These are phyloP conservation scores for Euclidia mi DNA, from an alignment of 2,888 invertebrate genomes.

Conservation along the genomic window DNA sequence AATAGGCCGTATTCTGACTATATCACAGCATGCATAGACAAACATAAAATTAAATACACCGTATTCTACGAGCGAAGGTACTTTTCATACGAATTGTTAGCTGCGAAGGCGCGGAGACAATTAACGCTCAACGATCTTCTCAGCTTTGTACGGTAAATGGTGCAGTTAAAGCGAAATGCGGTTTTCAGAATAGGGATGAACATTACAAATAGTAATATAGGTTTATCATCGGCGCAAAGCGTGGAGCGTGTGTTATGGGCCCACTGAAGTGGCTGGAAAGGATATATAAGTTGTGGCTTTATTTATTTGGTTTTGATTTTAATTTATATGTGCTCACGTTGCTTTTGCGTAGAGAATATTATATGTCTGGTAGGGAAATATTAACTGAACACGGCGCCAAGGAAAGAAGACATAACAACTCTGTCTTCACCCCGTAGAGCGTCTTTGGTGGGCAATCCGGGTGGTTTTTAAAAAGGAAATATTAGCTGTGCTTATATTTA, in stretches of 20 bases:
- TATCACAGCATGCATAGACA: conserved; percentile 11
- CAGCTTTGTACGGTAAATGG: conserved; percentile 54
- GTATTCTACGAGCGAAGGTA: conserved; percentile 40
- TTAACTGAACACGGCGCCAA: too few relatives aligned
- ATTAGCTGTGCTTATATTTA: too few relatives aligned
- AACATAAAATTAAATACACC: conserved; percentile 51
- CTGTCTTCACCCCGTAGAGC: too few relatives aligned
- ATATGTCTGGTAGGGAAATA: too few relatives aligned
- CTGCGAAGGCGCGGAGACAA: conserved; percentile 47
- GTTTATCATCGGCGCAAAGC: conserved; percentile 49
- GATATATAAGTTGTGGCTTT: neutral
- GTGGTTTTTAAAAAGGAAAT: too few relatives aligned
- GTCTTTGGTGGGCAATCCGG: too few relatives aligned
- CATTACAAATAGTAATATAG: conserved; percentile 42
- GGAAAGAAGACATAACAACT: too few relatives aligned
- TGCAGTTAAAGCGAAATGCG: conserved; percentile 55
- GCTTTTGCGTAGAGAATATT: too few relatives aligned
- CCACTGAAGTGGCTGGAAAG: neutral
- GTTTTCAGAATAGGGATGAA: conserved; percentile 49
- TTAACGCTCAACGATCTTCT: conserved; percentile 52
- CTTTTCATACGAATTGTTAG: conserved; percentile 55
- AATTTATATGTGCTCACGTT: too few relatives aligned
- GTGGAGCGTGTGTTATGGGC: conserved; percentile 21
- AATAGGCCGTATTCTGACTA: conserved; percentile 4
- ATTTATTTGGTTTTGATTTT: neutral